These are phyloP conservation scores for Osedax frankpressi DNA, from an alignment of 2,888 invertebrate genomes.

Conservation along the genomic window DNA sequence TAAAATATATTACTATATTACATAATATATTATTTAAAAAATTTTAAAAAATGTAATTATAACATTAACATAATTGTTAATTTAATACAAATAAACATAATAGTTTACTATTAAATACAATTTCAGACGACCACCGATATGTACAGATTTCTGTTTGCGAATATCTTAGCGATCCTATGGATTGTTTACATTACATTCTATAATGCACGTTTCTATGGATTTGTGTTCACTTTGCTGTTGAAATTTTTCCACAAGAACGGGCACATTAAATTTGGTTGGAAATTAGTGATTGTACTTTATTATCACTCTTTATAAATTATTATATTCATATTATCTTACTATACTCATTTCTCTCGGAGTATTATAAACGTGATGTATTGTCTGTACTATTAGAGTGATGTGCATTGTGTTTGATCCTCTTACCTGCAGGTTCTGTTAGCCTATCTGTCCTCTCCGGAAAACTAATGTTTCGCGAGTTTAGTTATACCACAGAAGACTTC, in stretches of 20 bases:
- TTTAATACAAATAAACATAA: no score
- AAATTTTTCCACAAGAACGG: constrained; percentile 71
- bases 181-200: constrained; percentile 86
- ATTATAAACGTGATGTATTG: no score
- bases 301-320: background rate
- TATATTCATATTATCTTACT: background rate
- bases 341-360: background rate
- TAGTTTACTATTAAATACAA: no score
- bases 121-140: background rate
- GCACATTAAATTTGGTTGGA: constrained; percentile 63
- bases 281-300: background rate
- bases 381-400: background rate
- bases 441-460: constrained; percentile 91
- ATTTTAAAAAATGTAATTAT: no score
- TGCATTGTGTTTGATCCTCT: background rate
- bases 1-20: no score
- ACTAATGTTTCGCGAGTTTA: constrained; percentile 91
- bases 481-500: constrained; percentile 84
- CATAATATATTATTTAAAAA: no score
- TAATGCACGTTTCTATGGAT: constrained; percentile 79
- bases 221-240: constrained; percentile 58
- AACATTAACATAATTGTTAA: no score
- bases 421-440: constrained; percentile 71
- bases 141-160: constrained; percentile 28
- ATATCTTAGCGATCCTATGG: constrained; percentile 58